These are phyloP conservation scores for Sus cebifrons DNA, from an alignment of 2,797 vertebrate genomes.

Conservation along the genomic window DNA sequence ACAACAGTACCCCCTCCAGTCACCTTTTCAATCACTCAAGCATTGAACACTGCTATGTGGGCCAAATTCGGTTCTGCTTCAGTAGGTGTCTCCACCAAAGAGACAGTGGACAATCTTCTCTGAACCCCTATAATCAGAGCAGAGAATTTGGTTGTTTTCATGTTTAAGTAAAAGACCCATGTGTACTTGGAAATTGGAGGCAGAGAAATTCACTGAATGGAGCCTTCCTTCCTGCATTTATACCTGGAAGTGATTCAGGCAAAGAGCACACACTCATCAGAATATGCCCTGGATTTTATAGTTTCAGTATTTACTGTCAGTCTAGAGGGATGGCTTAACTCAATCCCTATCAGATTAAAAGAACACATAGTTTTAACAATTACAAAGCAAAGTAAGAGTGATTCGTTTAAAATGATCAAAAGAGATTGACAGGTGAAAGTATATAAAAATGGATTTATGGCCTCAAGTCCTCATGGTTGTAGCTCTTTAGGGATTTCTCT, in stretches of 20 bases:
- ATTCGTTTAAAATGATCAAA: background rate
- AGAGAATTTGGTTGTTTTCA: background rate
- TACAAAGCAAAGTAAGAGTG: background rate
- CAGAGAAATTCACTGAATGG: background rate
- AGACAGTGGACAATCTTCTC: slow-evolving; percentile 49
- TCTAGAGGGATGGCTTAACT: background rate
- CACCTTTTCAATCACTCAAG: slow-evolving; percentile 48
- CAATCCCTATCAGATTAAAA: background rate
- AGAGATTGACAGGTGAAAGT: background rate
- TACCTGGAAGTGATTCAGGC: background rate
- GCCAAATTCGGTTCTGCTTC: background rate
- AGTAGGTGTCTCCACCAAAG: background rate
- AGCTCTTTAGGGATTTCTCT: background rate
- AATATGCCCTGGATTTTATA: background rate
- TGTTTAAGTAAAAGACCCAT: slow-evolving; percentile 33
- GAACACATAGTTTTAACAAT: slow-evolving; percentile 47
- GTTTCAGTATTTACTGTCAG: background rate
- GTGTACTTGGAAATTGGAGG: background rate
- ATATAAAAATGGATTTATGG: background rate
- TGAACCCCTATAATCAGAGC: background rate
- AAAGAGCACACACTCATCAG: background rate
- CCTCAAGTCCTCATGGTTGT: background rate
- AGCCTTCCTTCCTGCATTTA: background rate
- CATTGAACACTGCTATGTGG: background rate
- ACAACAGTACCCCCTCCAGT: slow-evolving; percentile 54